Conservation (phyloP, 2,888 invertebrate species). For the Tupiocoris notatus region DNA sequence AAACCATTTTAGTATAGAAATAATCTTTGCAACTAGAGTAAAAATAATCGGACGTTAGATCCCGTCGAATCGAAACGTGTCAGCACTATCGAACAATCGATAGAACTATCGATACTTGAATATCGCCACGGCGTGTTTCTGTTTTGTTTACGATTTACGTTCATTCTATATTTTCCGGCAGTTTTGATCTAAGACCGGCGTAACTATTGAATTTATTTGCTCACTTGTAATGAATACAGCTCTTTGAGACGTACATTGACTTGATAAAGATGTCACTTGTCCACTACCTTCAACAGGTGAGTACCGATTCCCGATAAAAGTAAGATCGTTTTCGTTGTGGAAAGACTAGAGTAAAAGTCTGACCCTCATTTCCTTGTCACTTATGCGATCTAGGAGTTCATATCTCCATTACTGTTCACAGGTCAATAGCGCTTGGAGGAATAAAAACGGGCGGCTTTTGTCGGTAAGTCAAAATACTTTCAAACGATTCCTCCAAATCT, state of each 20-base stretch:
- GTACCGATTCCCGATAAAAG: not conserved
- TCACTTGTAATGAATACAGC: too few relatives aligned
- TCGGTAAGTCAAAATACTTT: constrained; percentile 52
- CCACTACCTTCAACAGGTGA: constrained; percentile 43
- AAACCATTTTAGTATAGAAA: too few relatives aligned
- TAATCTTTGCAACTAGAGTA: too few relatives aligned
- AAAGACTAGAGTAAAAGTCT: not conserved
- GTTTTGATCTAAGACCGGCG: too few relatives aligned
- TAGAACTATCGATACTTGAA: too few relatives aligned
- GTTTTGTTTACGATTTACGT: too few relatives aligned
- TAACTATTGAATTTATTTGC: too few relatives aligned
- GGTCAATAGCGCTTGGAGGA: constrained; percentile 63
- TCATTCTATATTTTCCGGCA: too few relatives aligned
- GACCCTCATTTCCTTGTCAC: not conserved
- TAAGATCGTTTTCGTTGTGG: not conserved
- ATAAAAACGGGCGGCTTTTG: constrained; percentile 63
- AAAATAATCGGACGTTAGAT: too few relatives aligned
- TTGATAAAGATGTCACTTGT: constrained; percentile 32
- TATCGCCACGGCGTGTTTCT: too few relatives aligned
- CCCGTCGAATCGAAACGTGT: too few relatives aligned
- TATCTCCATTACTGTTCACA: constrained; percentile 32
- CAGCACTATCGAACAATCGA: too few relatives aligned
- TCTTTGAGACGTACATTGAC: not conserved
- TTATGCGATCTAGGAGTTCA: not conserved
- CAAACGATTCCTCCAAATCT: not conserved